Percentiles rank a stretch among this genome's conserved stretches.
Evolutionary conservation across 2,797 vertebrate species (phyloP).

Genomic region (Stomatorhinus walkeri): DNA sequence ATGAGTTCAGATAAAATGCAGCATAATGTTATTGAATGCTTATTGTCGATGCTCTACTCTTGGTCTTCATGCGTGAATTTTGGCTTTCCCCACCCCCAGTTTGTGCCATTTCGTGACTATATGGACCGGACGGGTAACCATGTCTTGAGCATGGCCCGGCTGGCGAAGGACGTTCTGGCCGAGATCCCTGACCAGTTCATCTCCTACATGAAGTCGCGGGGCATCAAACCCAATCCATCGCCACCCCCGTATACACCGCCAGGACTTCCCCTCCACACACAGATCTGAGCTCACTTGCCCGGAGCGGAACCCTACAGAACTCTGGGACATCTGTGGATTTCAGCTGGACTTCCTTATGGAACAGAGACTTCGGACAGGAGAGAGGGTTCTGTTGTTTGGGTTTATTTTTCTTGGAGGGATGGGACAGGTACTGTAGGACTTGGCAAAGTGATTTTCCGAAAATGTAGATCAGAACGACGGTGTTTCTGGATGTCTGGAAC

Average conservation of each 20-base stretch:
- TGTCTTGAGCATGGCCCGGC: conserved; percentile 86
- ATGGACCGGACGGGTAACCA: conserved; percentile 84
- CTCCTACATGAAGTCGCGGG: conserved; percentile 92
- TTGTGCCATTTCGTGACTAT: conserved; percentile 90
- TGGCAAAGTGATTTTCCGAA: not conserved
- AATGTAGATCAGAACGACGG: conserved; percentile 53
- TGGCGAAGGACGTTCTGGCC: conserved; percentile 89
- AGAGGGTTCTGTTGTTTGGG: conserved; percentile 35
- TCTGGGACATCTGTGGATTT: conserved; percentile 22
- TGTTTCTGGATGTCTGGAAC: conserved; percentile 40
- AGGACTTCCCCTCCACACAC: conserved; percentile 68
- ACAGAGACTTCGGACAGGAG: conserved; percentile 28
- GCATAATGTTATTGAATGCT: not conserved
- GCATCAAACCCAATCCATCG: conserved; percentile 78
- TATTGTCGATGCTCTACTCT: not conserved
- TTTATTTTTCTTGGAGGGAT: conserved; percentile 37
- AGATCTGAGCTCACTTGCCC: conserved; percentile 61
- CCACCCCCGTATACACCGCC: conserved; percentile 59
- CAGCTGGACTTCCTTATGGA: conserved; percentile 37
- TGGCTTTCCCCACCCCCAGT: conserved; percentile 51
- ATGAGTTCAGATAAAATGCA: not conserved
- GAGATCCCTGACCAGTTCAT: conserved; percentile 97
- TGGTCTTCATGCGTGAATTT: not conserved
- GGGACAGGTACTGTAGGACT: conserved; percentile 20
- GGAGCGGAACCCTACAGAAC: conserved; percentile 42